Evolutionary conservation across 1,140 invertebrate species (phyloP).

Genomic region (Venustaconcha ellipsiformis): DNA sequence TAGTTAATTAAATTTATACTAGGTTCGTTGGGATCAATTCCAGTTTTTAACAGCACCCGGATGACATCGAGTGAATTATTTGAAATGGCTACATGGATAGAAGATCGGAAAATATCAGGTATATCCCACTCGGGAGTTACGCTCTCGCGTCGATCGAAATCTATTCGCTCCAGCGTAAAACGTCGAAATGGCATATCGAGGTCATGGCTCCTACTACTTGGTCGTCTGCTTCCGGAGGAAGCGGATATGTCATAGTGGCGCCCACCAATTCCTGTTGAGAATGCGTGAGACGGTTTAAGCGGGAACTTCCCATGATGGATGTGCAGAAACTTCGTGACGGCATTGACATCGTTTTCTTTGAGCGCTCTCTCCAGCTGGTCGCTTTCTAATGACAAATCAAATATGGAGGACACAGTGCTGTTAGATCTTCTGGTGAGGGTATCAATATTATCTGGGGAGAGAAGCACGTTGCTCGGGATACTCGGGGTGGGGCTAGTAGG

Average conservation of each 20-base stretch:
- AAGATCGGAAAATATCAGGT: constrained; percentile 72
- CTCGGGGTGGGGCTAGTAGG: too few species aligned
- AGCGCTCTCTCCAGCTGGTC: constrained; percentile 73
- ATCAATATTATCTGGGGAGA: too few species aligned
- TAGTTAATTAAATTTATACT: constrained; percentile 42
- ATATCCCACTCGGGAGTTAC: constrained; percentile 45
- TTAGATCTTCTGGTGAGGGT: constrained; percentile 29
- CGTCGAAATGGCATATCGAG: constrained; percentile 31
- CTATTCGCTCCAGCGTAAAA: constrained; percentile 48
- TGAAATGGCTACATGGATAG: constrained; percentile 74
- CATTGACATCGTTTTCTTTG: constrained; percentile 71
- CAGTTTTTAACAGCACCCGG: constrained; percentile 72
- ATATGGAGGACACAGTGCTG: constrained; percentile 72
- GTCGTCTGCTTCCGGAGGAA: constrained; percentile 48
- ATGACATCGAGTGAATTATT: constrained; percentile 73
- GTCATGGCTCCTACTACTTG: constrained; percentile 51
- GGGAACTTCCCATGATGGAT: constrained; percentile 73
- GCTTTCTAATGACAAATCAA: constrained; percentile 72
- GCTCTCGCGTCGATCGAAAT: constrained; percentile 58
- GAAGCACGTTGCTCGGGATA: too few species aligned
- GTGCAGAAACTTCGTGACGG: constrained; percentile 72
- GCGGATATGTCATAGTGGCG: constrained; percentile 27
- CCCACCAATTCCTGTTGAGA: constrained; percentile 51
- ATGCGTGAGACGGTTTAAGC: constrained; percentile 62
- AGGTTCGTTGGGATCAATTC: constrained; percentile 73